Conservation (phyloP, 1,140 invertebrate genomes). For the Steinernema khuongi region DNA sequence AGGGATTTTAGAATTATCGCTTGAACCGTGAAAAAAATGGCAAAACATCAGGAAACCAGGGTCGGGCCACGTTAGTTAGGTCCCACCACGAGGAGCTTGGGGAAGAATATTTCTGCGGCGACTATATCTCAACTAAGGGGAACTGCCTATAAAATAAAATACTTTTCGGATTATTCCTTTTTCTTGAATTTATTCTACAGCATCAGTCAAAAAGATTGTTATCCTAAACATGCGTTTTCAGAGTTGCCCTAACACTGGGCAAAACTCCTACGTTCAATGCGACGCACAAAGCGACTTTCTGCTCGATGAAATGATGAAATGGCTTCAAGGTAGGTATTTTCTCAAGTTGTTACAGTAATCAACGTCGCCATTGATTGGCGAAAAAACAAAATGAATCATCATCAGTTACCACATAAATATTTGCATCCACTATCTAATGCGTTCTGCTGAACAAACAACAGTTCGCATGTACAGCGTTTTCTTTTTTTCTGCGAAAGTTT, state of each 20-base stretch:
- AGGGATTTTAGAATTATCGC: too few relatives aligned
- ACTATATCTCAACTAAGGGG: too few relatives aligned
- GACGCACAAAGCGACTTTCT: conserved; percentile 32
- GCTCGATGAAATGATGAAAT: conserved; percentile 41
- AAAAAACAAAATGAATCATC: conserved; percentile 9
- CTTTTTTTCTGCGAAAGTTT: conserved; percentile 2
- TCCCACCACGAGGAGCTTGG: too few relatives aligned
- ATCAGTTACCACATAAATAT: background rate
- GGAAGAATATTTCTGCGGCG: too few relatives aligned
- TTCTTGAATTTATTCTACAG: too few relatives aligned
- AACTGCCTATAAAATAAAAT: too few relatives aligned
- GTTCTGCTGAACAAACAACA: background rate
- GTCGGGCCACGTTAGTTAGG: too few relatives aligned
- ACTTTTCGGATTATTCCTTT: too few relatives aligned
- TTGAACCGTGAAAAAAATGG: too few relatives aligned
- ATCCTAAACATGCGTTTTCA: too few relatives aligned
- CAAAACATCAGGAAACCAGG: too few relatives aligned
- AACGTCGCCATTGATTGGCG: background rate
- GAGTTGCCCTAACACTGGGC: conserved; percentile 35
- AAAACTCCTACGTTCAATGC: conserved; percentile 34
- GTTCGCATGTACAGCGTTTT: background rate
- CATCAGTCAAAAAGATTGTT: too few relatives aligned
- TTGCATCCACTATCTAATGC: background rate
- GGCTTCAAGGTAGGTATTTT: conserved; percentile 23
- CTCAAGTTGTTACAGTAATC: background rate